Evolutionary conservation across 1,140 invertebrate genomes (phyloP).

Genomic region (Dreissena polymorpha): DNA sequence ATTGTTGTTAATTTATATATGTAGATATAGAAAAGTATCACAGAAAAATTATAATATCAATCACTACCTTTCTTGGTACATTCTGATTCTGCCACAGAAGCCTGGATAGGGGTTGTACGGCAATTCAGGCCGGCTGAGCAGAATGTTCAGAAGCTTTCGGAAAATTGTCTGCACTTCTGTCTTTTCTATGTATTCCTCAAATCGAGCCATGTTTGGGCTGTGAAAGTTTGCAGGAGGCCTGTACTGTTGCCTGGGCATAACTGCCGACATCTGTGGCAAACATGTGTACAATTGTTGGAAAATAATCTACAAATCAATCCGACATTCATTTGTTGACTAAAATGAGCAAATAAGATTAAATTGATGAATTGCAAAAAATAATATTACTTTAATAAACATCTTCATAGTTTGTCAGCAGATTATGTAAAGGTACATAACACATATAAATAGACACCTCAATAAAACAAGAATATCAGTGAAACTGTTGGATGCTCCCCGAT

Average conservation of each 20-base stretch:
- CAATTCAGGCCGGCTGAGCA: constrained; percentile 40
- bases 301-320: neutral
- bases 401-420: too few species aligned
- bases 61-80: constrained; percentile 40
- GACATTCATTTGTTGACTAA: neutral
- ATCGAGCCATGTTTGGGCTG: constrained; percentile 33
- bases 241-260: constrained; percentile 34
- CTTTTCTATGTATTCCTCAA: constrained; percentile 47
- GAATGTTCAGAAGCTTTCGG: constrained; percentile 34
- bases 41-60: too few species aligned
- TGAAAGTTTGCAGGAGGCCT: constrained; percentile 34
- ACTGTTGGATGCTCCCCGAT: too few species aligned
- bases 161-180: constrained; percentile 50
- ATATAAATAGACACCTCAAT: neutral
- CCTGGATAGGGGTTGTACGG: constrained; percentile 57
- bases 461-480: too few species aligned
- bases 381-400: neutral
- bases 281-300: neutral
- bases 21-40: too few species aligned
- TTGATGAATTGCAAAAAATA: neutral
- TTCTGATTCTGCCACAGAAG: constrained; percentile 30
- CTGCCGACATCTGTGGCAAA: constrained; percentile 17
- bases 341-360: neutral
- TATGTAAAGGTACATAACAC: neutral
- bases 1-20: too few species aligned